A percentile compares a stretch with the other conserved stretches of the same genome.
phyloP scores from a whole-genome alignment of 2,797 vertebrate species.

The Nannoperca obscura region DNA sequence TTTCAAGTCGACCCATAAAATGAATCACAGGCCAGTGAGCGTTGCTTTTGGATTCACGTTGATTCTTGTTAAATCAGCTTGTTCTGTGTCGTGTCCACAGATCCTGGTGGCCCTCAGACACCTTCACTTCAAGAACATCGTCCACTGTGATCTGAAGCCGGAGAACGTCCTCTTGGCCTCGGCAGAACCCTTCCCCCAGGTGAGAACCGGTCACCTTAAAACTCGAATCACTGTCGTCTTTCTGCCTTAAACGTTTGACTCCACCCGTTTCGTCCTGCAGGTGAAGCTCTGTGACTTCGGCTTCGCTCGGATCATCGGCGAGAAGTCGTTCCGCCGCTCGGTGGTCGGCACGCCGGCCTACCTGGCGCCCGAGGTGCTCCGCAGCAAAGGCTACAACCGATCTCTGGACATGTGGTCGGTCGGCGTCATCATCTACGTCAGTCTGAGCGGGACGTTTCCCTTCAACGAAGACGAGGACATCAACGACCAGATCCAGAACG shows the following conservation, averaged over 20 bases:
- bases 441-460: slow-evolving; percentile 95
- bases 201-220: slow-evolving; percentile 27
- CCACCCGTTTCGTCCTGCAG: slow-evolving; percentile 73
- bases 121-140: slow-evolving; percentile 85
- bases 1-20: not conserved
- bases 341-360: slow-evolving; percentile 96
- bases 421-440: slow-evolving; percentile 95
- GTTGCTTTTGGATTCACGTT: too few species aligned
- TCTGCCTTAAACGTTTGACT: not conserved
- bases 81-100: slow-evolving; percentile 43
- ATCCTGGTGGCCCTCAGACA: slow-evolving; percentile 84
- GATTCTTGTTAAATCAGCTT: not conserved
- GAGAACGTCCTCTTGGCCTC: slow-evolving; percentile 85
- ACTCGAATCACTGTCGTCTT: not conserved
- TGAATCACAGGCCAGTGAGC: not conserved
- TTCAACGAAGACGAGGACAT: slow-evolving; percentile 98
- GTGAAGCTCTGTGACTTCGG: slow-evolving; percentile 97
- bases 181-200: slow-evolving; percentile 85
- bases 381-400: slow-evolving; percentile 97
- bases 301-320: slow-evolving; percentile 96
- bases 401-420: slow-evolving; percentile 98
- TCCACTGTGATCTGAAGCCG: slow-evolving; percentile 86
- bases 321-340: slow-evolving; percentile 96
- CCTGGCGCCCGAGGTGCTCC: slow-evolving; percentile 93
- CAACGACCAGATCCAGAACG: slow-evolving; percentile 97